These are phyloP conservation scores for Danaus chrysippus DNA, from an alignment of 2,888 invertebrate genomes.

Conservation along the genomic window DNA sequence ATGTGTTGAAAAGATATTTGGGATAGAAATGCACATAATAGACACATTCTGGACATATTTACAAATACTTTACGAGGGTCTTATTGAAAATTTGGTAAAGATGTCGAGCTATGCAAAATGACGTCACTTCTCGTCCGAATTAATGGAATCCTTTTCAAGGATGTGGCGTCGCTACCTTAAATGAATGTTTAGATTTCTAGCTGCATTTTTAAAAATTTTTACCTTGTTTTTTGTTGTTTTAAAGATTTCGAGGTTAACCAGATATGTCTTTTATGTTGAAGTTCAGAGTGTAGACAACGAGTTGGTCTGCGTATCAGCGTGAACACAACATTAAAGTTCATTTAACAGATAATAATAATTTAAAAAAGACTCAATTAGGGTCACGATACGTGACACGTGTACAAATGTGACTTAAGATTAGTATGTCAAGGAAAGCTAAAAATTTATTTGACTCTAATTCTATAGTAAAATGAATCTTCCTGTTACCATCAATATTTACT, in stretches of 20 bases:
- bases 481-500: too few species aligned
- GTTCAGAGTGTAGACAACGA: too few species aligned
- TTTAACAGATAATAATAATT: too few species aligned
- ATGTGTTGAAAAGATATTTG: conserved; percentile 20
- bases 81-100: conserved; percentile 26
- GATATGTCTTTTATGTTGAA: background rate
- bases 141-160: conserved; percentile 21
- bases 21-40: conserved; percentile 17
- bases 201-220: background rate
- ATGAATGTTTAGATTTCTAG: conserved; percentile 1
- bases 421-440: too few species aligned
- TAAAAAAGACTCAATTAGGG: too few species aligned
- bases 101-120: conserved; percentile 22
- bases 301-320: too few species aligned
- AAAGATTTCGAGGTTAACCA: background rate
- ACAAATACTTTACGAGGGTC: conserved; percentile 24
- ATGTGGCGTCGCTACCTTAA: conserved; percentile 8
- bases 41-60: conserved; percentile 26
- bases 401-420: too few species aligned
- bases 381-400: too few species aligned
- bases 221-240: background rate
- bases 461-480: too few species aligned
- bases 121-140: conserved; percentile 15
- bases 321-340: too few species aligned
- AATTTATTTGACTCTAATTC: too few species aligned